Percentiles rank a stretch among this genome's conserved stretches.
These are phyloP conservation scores for Abrostola tripartita DNA, from an alignment of 2,888 invertebrate species.

Conservation along the genomic window DNA sequence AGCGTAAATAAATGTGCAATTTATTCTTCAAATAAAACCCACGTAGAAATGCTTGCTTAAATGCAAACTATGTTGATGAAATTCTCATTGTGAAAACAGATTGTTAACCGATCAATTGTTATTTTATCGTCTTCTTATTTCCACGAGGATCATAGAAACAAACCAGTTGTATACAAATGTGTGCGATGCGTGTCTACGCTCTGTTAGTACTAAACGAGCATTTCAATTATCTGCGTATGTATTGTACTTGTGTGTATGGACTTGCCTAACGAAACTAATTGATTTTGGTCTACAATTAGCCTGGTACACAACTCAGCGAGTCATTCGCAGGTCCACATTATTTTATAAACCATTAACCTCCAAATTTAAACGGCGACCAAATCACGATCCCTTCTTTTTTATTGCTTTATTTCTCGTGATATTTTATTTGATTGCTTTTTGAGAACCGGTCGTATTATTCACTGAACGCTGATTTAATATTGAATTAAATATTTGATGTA, in stretches of 20 bases:
- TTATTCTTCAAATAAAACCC: not conserved
- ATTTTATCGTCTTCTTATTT: conserved; percentile 43
- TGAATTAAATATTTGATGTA: conserved; percentile 58
- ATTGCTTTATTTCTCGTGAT: conserved; percentile 72
- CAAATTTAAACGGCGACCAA: conserved; percentile 61
- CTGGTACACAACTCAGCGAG: conserved; percentile 30
- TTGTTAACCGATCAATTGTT: conserved; percentile 40
- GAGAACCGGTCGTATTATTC: conserved; percentile 61
- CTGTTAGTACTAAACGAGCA: conserved; percentile 26
- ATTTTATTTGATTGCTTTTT: conserved; percentile 66
- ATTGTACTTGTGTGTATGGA: conserved; percentile 17
- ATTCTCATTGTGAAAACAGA: conserved; percentile 36
- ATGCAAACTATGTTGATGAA: conserved; percentile 34
- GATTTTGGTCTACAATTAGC: conserved; percentile 40
- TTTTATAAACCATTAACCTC: conserved; percentile 69
- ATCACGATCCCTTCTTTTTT: conserved; percentile 68
- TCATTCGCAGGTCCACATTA: conserved; percentile 45
- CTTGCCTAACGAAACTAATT: conserved; percentile 32
- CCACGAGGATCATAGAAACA: conserved; percentile 37
- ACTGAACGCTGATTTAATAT: conserved; percentile 53
- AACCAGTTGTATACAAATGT: conserved; percentile 32
- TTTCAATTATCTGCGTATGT: conserved; percentile 25
- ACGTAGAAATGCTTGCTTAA: not conserved
- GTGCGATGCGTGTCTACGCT: conserved; percentile 17
- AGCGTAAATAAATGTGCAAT: not conserved